phyloP scores from a whole-genome alignment of 2,113 vertebrate genomes.

The Urocitellus parryii region DNA sequence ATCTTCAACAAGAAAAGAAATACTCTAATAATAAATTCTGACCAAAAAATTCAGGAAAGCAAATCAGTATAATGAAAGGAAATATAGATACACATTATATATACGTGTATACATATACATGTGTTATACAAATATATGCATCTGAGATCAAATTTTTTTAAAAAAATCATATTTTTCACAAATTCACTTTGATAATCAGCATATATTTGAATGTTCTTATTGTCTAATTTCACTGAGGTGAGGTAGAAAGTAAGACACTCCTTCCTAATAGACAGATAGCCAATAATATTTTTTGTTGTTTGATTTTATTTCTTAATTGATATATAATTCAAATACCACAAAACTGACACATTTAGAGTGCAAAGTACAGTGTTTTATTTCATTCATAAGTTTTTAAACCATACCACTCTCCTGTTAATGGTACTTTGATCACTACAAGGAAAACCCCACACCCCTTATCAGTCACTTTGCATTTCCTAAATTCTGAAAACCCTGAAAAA shows the following conservation, averaged over 20 bases:
- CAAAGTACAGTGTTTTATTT: background rate
- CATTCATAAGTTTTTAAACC: background rate
- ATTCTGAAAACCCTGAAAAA: background rate
- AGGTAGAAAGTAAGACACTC: background rate
- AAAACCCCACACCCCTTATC: background rate
- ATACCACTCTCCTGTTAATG: background rate
- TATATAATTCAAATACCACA: background rate
- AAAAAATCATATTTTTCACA: constrained; percentile 17
- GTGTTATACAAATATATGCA: too few species aligned
- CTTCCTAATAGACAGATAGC: background rate
- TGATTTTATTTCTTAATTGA: background rate
- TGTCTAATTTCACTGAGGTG: background rate
- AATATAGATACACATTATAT: background rate
- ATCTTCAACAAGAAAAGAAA: background rate
- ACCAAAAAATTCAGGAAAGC: constrained; percentile 15
- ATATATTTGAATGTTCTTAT: background rate
- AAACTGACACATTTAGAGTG: background rate
- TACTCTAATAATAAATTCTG: constrained; percentile 19
- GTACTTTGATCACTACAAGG: background rate
- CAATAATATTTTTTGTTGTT: background rate
- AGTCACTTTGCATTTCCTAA: background rate
- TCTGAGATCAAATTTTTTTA: background rate
- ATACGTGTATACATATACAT: too few species aligned
- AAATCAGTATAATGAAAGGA: background rate
- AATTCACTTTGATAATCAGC: background rate